Conservation (phyloP, 1,140 invertebrate species). For the Drosophila funebris region DNA sequence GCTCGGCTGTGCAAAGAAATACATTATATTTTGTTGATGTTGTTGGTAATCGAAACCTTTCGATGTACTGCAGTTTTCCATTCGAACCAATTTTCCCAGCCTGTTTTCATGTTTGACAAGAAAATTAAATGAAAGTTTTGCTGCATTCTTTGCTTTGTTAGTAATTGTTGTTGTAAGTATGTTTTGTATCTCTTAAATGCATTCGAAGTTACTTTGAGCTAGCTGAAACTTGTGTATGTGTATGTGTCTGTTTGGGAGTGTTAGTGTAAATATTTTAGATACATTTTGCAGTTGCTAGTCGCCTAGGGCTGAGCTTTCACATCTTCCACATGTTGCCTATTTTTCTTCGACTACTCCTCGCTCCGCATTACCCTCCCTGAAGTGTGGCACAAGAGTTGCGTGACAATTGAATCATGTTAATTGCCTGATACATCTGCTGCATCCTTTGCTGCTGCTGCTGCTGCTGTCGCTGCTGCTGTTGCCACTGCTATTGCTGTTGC, state of each 20-base stretch:
- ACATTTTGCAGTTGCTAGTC: slow-evolving; percentile 62
- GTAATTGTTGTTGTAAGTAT: slow-evolving; percentile 22
- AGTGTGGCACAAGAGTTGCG: slow-evolving; percentile 75
- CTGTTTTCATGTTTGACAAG: slow-evolving; percentile 6
- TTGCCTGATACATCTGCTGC: slow-evolving; percentile 70
- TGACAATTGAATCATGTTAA: slow-evolving; percentile 81
- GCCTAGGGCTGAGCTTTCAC: slow-evolving; percentile 61
- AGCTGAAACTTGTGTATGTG: slow-evolving; percentile 64
- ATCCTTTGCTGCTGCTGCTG: slow-evolving; percentile 41
- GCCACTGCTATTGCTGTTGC: slow-evolving; percentile 36
- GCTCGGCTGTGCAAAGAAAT: slow-evolving; percentile 26
- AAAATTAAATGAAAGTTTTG: slow-evolving; percentile 17
- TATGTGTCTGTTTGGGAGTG: slow-evolving; percentile 19
- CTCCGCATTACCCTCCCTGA: slow-evolving; percentile 46
- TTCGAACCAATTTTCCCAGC: slow-evolving; percentile 1
- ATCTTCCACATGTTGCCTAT: slow-evolving; percentile 42
- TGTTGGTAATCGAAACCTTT: slow-evolving; percentile 37
- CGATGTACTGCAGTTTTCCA: slow-evolving; percentile 14
- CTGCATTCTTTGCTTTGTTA: slow-evolving; percentile 21
- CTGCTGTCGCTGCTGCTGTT: slow-evolving; percentile 31
- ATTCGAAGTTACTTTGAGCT: slow-evolving; percentile 76
- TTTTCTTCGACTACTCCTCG: slow-evolving; percentile 22
- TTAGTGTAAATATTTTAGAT: slow-evolving; percentile 68
- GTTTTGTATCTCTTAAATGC: slow-evolving; percentile 60
- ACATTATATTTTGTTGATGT: background rate